Conservation (phyloP, 2,797 vertebrate species). For the Melanotaenia parkinsoni region DNA sequence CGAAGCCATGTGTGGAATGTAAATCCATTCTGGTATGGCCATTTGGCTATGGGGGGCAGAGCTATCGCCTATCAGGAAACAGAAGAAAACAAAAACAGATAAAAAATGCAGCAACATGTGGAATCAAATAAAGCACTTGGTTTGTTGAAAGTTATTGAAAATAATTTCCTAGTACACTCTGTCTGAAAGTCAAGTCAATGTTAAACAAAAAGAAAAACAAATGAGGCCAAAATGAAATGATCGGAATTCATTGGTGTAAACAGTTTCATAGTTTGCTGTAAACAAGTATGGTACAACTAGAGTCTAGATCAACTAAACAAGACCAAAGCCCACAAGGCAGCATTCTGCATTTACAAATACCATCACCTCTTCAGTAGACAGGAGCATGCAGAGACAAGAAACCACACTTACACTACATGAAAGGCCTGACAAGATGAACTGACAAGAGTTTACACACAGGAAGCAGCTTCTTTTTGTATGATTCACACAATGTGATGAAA, state of each 20-base stretch:
- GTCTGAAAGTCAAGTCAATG: constrained; percentile 3
- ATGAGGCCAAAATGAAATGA: background rate
- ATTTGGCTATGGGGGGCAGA: constrained; percentile 97
- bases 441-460: constrained; percentile 6
- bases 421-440: background rate
- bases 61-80: constrained; percentile 90
- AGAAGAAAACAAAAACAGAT: constrained; percentile 10
- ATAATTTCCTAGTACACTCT: background rate
- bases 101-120: background rate
- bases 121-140: constrained; percentile 3
- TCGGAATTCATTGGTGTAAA: background rate
- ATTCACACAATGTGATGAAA: background rate
- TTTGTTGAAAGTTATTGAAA: constrained; percentile 6
- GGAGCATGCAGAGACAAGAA: constrained; percentile 7
- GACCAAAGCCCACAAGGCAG: constrained; percentile 11
- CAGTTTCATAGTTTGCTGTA: background rate
- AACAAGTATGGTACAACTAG: background rate
- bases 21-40: constrained; percentile 98
- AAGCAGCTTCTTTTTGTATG: background rate
- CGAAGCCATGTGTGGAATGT: constrained; percentile 99
- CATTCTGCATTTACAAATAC: constrained; percentile 2
- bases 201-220: background rate
- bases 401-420: constrained; percentile 2
- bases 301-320: constrained; percentile 22
- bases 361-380: constrained; percentile 13